Evolutionary conservation across 64 coral and sea anemone species (phyloP).

Genomic region (Pachyseris speciosa): DNA sequence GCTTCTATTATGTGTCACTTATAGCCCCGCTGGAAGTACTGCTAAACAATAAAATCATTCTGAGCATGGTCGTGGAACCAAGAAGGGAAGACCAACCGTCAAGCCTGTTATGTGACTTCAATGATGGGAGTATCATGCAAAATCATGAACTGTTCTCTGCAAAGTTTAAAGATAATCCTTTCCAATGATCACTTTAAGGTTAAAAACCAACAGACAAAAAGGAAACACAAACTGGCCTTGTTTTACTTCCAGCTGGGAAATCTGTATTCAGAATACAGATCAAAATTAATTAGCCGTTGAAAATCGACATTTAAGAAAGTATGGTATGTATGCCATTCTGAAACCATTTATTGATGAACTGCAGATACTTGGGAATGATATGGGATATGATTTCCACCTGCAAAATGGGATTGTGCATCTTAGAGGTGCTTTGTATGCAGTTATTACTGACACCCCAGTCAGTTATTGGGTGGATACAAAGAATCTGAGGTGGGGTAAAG

Average conservation of each 20-base stretch:
- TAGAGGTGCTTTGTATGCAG: conserved; percentile 28
- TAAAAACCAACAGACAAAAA: background rate
- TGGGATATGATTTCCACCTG: background rate
- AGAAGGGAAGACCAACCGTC: background rate
- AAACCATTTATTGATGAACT: conserved; percentile 4
- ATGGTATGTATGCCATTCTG: background rate
- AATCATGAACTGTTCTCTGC: background rate
- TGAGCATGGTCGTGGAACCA: background rate
- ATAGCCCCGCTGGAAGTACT: background rate
- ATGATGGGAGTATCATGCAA: background rate
- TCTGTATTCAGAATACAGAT: background rate
- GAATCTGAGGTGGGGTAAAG: too few relatives aligned
- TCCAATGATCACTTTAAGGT: background rate
- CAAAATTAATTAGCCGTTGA: background rate
- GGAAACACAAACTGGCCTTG: background rate
- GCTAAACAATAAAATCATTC: background rate
- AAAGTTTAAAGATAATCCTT: background rate
- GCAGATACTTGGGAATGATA: background rate
- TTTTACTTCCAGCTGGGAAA: conserved; percentile 8
- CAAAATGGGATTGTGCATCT: background rate
- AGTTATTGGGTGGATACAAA: conserved; percentile 53
- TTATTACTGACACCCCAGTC: conserved; percentile 59
- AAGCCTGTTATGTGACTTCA: background rate
- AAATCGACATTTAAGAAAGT: background rate
- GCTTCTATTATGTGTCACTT: background rate